Evolutionary conservation across 1,140 invertebrate species (phyloP).

Genomic region (Temnothorax curvispinosus): DNA sequence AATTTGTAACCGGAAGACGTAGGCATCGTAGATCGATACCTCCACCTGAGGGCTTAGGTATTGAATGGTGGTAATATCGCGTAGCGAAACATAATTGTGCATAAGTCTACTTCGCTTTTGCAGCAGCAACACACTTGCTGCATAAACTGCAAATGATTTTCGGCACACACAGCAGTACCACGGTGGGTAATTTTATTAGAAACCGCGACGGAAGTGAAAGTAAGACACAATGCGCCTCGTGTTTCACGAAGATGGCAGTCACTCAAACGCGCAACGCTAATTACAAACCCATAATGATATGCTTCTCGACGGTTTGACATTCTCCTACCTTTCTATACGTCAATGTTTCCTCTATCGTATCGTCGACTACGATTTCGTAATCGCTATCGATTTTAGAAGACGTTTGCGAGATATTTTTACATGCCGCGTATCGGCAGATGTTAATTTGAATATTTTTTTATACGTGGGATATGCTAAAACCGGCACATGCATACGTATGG

Average conservation of each 20-base stretch:
- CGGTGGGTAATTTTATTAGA: slow-evolving; percentile 35
- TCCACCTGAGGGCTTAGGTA: not conserved
- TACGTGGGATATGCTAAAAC: slow-evolving; percentile 4
- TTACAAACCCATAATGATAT: slow-evolving; percentile 34
- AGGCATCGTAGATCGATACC: slow-evolving; percentile 20
- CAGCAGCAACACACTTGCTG: not conserved
- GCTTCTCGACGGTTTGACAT: slow-evolving; percentile 5
- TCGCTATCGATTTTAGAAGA: slow-evolving; percentile 18
- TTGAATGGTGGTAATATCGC: not conserved
- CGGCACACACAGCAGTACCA: not conserved
- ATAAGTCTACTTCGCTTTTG: not conserved
- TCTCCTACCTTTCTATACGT: slow-evolving; percentile 8
- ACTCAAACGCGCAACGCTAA: slow-evolving; percentile 15
- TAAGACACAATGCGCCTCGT: slow-evolving; percentile 37
- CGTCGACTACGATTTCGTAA: slow-evolving; percentile 17
- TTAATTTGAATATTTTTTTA: slow-evolving; percentile 49
- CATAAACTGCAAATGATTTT: not conserved
- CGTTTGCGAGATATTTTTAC: not conserved
- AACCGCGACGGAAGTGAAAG: slow-evolving; percentile 45
- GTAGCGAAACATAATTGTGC: not conserved
- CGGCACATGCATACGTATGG: not conserved
- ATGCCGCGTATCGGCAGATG: not conserved
- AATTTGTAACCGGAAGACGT: slow-evolving; percentile 72
- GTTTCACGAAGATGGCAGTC: slow-evolving; percentile 21
- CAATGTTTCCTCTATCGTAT: not conserved